Evolutionary conservation across 53 echinoderm and acorn worm genomes (phyloP).

Genomic region (Paelopatides confundens): DNA sequence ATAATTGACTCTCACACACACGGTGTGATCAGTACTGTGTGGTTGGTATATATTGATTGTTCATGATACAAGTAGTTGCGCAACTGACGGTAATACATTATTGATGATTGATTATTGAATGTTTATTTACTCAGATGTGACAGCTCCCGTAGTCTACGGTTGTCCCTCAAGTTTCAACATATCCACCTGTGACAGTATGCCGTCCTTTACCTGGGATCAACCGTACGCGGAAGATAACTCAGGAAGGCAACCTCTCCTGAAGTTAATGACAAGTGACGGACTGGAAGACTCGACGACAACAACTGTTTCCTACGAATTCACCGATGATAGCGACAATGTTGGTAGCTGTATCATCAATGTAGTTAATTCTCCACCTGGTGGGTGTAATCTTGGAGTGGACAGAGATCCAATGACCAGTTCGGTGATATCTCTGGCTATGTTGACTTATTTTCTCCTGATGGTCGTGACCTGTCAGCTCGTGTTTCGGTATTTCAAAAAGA

Average conservation of each 20-base stretch:
- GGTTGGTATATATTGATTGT: too few relatives aligned
- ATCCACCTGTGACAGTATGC: neutral
- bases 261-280: neutral
- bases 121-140: neutral
- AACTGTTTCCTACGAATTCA: neutral
- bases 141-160: neutral
- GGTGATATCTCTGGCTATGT: neutral
- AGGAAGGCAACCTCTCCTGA: neutral
- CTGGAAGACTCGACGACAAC: neutral
- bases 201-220: neutral
- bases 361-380: neutral
- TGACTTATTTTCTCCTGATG: neutral
- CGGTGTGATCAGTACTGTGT: too few relatives aligned
- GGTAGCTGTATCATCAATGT: neutral
- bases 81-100: too few relatives aligned
- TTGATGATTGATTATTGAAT: neutral
- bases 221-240: slow-evolving; percentile 3
- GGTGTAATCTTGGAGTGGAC: neutral
- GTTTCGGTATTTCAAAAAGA: neutral
- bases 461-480: neutral
- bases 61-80: too few relatives aligned
- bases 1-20: too few relatives aligned
- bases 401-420: neutral
- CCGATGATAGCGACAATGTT: neutral
- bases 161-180: neutral